phyloP scores from a whole-genome alignment of 1,140 invertebrate genomes.

The Halyomorpha halys region DNA sequence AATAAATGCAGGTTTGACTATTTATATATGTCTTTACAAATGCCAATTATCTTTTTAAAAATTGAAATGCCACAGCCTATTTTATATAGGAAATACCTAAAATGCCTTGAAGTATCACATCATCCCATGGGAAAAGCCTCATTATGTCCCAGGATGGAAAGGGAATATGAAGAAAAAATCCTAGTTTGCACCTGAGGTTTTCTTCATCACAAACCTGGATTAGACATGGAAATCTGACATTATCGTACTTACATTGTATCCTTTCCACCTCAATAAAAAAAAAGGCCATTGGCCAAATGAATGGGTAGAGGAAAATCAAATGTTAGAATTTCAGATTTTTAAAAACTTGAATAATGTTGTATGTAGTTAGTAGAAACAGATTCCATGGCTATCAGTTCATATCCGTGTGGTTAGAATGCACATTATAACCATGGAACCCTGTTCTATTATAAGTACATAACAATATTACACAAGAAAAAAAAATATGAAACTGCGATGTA shows the following conservation, averaged over 20 bases:
- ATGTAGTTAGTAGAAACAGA: too few species aligned
- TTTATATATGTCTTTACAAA: neutral
- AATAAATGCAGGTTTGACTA: neutral
- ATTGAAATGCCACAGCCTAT: slow-evolving; percentile 2
- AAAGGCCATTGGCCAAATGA: neutral
- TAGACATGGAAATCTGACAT: slow-evolving; percentile 8
- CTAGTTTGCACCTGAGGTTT: slow-evolving; percentile 65
- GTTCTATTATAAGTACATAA: too few species aligned
- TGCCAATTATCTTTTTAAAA: neutral
- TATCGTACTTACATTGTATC: slow-evolving; percentile 4
- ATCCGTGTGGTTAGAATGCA: too few species aligned
- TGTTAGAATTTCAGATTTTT: too few species aligned
- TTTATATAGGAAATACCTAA: slow-evolving; percentile 41
- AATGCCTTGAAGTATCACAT: slow-evolving; percentile 84
- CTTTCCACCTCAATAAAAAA: neutral
- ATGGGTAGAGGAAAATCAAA: too few species aligned
- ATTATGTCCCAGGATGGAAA: slow-evolving; percentile 90
- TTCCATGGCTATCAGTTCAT: too few species aligned
- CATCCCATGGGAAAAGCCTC: slow-evolving; percentile 78
- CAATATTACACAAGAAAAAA: too few species aligned
- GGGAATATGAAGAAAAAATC: slow-evolving; percentile 86
- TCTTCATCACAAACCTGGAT: slow-evolving; percentile 62
- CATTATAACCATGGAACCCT: too few species aligned
- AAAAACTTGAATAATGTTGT: too few species aligned
- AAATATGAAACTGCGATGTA: too few species aligned